Base-by-base conservation (phyloP, 2,797 vertebrate species). In the Cirrhinus mrigala region DNA sequence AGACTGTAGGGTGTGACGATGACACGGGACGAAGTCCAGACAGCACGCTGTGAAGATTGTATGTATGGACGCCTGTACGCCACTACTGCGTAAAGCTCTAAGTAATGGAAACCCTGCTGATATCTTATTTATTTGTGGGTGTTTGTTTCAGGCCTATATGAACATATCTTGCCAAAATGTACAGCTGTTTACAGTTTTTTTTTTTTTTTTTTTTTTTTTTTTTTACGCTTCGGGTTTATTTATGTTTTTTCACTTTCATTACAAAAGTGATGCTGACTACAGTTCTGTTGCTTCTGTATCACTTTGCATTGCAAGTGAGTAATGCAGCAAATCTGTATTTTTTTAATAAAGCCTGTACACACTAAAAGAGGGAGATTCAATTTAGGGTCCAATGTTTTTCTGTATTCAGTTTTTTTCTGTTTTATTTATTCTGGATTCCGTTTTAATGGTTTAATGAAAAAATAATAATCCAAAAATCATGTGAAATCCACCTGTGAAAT, bases 1-100 rank as follows among this genome's bases (percentile, higher is more conserved):
- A 91, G 90, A 93, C 91, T 82, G 86, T 86, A 75, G 86, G 87
- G 80, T 90, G 86, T 86, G 88, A 93, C 89, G 86, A 85, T 85
- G 56, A 84, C 56, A 29, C 79, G 48, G 90, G 87, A 83, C 79
- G 46, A 80, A 74, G 62, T 88, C 70, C 89, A 86, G 83, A 85
- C 81, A 48, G 74, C 82, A 84, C 11, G 81, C 89, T 82, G 84
- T 74, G 58, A 76, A 50, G 64, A 79, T 83, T 71, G 62, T 52
- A 48, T 81, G 77, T 66, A n/a, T 66, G 68, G 62, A 71, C 74
- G 82, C 66, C 69, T 81, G 48, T 20, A 71, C 58, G 50, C 54
- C 24, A n/a, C 69, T 40, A 56, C 18, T n/a, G 66, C 80, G 46
- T 56, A 81, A 44, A 20, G 22, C 20, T 27, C 62, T 3, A 24